These are phyloP conservation scores for Lasiommata megera DNA, from an alignment of 2,888 invertebrate genomes.

Conservation along the genomic window DNA sequence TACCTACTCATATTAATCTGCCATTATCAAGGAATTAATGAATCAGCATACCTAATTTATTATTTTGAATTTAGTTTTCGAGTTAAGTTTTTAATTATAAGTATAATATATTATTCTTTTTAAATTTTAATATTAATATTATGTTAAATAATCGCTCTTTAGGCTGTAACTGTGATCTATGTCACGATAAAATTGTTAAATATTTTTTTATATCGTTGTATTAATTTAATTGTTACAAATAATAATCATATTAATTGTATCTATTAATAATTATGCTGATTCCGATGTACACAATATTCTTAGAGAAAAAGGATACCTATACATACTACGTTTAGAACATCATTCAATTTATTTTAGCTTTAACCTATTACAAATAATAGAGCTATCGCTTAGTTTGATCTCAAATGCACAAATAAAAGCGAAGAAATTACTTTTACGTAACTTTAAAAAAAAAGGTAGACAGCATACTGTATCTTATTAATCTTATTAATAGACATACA, in stretches of 20 bases:
- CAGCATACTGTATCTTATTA: too few species aligned
- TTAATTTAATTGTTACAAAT: constrained; percentile 2
- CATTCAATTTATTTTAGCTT: too few species aligned
- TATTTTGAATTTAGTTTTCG: neutral
- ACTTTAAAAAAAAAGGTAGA: too few species aligned
- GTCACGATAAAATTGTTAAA: constrained; percentile 56
- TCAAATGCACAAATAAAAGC: neutral
- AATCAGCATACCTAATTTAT: constrained; percentile 34
- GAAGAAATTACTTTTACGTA: neutral
- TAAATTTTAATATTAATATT: constrained; percentile 12
- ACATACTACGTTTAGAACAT: too few species aligned
- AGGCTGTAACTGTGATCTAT: constrained; percentile 75
- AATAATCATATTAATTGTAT: neutral
- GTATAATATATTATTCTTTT: constrained; percentile 8
- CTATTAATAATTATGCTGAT: too few species aligned
- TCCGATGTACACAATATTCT: neutral
- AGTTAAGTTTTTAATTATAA: neutral
- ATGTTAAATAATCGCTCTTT: constrained; percentile 54
- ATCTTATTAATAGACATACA: neutral
- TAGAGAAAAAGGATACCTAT: too few species aligned
- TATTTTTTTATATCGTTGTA: neutral
- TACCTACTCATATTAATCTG: too few species aligned
- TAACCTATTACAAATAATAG: too few species aligned
- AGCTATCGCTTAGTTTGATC: neutral
- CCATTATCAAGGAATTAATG: too few species aligned